A percentile compares a stretch with the other conserved stretches of the same genome.
Conservation (phyloP, 2,888 invertebrate species). For the Masnerella sp. region DNA sequence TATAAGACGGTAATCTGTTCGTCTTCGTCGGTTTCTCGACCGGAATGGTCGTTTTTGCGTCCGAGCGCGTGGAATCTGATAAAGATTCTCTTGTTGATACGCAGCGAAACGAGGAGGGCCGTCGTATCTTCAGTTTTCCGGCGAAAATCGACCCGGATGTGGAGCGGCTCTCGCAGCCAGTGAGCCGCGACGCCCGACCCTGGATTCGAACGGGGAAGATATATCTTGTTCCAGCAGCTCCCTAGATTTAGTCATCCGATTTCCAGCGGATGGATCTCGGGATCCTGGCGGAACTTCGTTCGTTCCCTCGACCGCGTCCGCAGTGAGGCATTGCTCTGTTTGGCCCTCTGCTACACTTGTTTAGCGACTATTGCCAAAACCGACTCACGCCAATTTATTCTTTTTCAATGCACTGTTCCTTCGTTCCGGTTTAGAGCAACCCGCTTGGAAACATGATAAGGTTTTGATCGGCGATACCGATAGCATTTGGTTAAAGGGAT, state of each 20-base stretch:
- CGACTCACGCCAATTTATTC: constrained; percentile 41
- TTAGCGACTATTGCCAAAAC: constrained; percentile 49
- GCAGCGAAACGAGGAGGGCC: constrained; percentile 35
- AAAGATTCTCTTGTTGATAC: constrained; percentile 57
- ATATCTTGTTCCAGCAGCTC: constrained; percentile 51
- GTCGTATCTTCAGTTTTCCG: constrained; percentile 55
- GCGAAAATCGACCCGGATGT: constrained; percentile 54
- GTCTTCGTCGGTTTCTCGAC: no score
- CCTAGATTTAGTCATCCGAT: constrained; percentile 61
- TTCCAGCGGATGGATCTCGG: constrained; percentile 56
- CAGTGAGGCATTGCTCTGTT: constrained; percentile 46
- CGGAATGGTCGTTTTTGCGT: constrained; percentile 36
- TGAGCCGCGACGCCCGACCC: constrained; percentile 19
- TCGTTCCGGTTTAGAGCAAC: constrained; percentile 8
- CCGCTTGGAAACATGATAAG: constrained; percentile 35
- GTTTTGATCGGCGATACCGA: constrained; percentile 15
- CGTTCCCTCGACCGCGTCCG: constrained; percentile 39
- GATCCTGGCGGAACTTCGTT: constrained; percentile 44
- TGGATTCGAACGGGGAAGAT: constrained; percentile 45
- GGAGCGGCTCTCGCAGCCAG: constrained; percentile 29
- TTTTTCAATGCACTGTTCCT: constrained; percentile 29
- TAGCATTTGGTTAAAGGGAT: constrained; percentile 2
- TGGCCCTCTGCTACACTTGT: constrained; percentile 43
- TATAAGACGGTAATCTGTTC: constrained; percentile 8
- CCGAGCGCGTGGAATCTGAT: constrained; percentile 43